Evolutionary conservation across 2,888 invertebrate species (phyloP).

Genomic region (Drosophila siamana): DNA sequence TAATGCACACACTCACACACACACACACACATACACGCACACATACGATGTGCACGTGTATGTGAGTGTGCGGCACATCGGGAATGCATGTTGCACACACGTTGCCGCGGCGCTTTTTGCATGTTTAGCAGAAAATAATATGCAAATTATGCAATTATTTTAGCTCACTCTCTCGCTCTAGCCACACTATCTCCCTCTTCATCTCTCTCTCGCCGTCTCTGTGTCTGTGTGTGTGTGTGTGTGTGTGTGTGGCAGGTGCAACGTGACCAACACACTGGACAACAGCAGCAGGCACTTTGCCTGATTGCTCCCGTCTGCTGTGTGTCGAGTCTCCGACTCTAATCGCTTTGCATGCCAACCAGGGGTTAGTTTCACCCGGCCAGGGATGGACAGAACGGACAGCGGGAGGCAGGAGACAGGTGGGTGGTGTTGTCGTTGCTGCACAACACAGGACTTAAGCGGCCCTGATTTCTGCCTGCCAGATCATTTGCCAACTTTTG

Average conservation of each 20-base stretch:
- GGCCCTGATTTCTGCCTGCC: conserved; percentile 76
- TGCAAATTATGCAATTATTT: conserved; percentile 84
- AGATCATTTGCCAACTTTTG: conserved; percentile 80
- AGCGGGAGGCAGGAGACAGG: background rate
- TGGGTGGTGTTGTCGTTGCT: conserved; percentile 24
- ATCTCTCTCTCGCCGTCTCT: conserved; percentile 3
- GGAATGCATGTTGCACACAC: conserved; percentile 76
- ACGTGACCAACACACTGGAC: conserved; percentile 58
- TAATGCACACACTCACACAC: conserved; percentile 65
- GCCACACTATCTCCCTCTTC: conserved; percentile 9
- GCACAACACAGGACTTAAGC: conserved; percentile 62
- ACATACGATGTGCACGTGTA: background rate
- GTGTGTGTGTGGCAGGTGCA: conserved; percentile 61
- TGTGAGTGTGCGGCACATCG: conserved; percentile 36
- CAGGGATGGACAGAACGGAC: background rate
- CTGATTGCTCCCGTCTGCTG: conserved; percentile 78
- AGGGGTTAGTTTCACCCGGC: conserved; percentile 1
- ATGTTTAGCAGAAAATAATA: conserved; percentile 80
- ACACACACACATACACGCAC: conserved; percentile 27
- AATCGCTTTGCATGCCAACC: conserved; percentile 65
- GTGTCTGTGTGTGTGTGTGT: conserved; percentile 11
- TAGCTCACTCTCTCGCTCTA: conserved; percentile 46
- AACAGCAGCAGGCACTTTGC: conserved; percentile 70
- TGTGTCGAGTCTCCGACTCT: conserved; percentile 64
- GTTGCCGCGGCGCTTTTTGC: conserved; percentile 77